Conservation (phyloP, 2,113 vertebrate genomes). For the Poecilia latipinna region DNA sequence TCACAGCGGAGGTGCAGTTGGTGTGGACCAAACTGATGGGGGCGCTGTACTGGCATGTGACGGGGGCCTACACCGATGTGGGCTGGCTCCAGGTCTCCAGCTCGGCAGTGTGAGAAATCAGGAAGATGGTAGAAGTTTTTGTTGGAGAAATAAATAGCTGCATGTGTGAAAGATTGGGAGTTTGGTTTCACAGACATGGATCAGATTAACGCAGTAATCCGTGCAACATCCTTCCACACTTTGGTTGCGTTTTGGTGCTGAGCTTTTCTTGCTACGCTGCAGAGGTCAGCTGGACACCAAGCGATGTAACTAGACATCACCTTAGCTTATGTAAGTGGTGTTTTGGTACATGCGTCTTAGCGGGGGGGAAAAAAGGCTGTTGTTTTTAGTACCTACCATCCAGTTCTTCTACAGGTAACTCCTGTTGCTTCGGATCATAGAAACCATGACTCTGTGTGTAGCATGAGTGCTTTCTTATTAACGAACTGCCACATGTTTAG, state of each 20-base stretch:
- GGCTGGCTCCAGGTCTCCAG: constrained; percentile 96
- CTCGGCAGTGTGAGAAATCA: constrained; percentile 85
- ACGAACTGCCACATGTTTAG: constrained; percentile 4
- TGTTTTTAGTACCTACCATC: constrained; percentile 18
- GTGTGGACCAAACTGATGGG: constrained; percentile 93
- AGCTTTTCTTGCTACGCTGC: constrained; percentile 26
- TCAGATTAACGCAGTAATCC: constrained; percentile 48
- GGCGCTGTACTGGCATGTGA: constrained; percentile 92
- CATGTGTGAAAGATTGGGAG: constrained; percentile 10
- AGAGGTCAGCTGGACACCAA: constrained; percentile 34
- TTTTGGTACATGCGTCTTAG: constrained; percentile 22
- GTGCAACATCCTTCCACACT: constrained; percentile 25
- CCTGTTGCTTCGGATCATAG: neutral
- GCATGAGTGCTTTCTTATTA: constrained; percentile 13
- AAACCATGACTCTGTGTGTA: constrained; percentile 11
- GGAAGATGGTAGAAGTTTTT: constrained; percentile 18
- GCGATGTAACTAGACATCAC: constrained; percentile 43
- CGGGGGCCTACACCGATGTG: constrained; percentile 92
- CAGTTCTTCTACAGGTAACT: neutral
- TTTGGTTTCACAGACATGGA: constrained; percentile 49
- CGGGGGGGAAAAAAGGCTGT: neutral
- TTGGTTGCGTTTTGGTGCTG: constrained; percentile 55
- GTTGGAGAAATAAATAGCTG: constrained; percentile 20
- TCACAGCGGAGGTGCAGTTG: constrained; percentile 87
- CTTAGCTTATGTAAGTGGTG: constrained; percentile 17